Evolutionary conservation across 2,888 invertebrate genomes (phyloP).

Genomic region (Tenthredo mesomela): DNA sequence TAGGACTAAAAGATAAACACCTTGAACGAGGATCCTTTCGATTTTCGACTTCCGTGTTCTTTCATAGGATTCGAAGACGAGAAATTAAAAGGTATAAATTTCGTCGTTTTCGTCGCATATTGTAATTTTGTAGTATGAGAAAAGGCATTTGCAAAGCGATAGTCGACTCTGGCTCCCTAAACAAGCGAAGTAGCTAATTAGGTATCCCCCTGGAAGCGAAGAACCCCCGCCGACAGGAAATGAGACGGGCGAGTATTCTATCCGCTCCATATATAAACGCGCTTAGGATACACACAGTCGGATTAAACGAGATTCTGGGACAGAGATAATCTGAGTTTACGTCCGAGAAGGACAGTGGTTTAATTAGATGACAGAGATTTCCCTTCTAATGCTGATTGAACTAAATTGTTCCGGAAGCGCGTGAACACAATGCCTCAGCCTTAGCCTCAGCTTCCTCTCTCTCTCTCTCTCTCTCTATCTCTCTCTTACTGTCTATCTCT

Average conservation of each 20-base stretch:
- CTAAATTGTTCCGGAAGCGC: constrained; percentile 74
- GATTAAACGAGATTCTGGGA: constrained; percentile 73
- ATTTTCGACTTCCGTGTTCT: neutral
- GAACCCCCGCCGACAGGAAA: constrained; percentile 75
- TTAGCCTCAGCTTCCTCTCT: neutral
- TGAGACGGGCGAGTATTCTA: constrained; percentile 73
- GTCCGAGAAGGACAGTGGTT: constrained; percentile 72
- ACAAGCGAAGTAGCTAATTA: constrained; percentile 75
- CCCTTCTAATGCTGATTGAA: constrained; percentile 77
- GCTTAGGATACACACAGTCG: constrained; percentile 68
- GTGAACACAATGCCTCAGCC: constrained; percentile 26
- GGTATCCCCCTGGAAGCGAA: constrained; percentile 65
- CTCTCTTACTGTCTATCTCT: constrained; percentile 24
- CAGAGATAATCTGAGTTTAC: constrained; percentile 76
- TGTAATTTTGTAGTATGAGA: constrained; percentile 1
- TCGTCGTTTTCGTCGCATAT: too few relatives aligned
- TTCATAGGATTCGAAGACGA: neutral
- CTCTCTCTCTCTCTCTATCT: constrained; percentile 36
- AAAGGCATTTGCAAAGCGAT: constrained; percentile 39
- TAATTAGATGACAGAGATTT: constrained; percentile 77
- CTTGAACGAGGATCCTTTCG: neutral
- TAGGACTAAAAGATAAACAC: neutral
- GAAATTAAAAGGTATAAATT: neutral
- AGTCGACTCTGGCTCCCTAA: constrained; percentile 58
- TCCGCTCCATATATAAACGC: constrained; percentile 60